phyloP scores from a whole-genome alignment of 1,140 invertebrate species.

The Yoshiicerus persimilis region DNA sequence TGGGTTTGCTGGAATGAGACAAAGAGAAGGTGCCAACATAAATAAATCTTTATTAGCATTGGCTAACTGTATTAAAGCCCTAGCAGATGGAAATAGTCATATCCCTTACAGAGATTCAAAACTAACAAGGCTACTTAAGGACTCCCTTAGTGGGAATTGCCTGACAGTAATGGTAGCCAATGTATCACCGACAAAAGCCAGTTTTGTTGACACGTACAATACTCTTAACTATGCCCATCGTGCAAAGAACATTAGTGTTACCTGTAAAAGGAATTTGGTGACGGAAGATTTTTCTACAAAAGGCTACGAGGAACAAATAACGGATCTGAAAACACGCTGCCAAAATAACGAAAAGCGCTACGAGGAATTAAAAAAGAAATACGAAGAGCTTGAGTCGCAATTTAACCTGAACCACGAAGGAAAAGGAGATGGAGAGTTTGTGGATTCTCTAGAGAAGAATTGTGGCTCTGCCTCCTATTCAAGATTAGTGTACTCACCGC shows the following conservation, averaged over 20 bases:
- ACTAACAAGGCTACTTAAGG: slow-evolving; percentile 92
- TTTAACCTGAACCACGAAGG: not conserved
- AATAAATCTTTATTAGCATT: slow-evolving; percentile 88
- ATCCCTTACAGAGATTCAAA: slow-evolving; percentile 80
- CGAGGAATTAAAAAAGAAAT: not conserved
- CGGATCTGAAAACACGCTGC: not conserved
- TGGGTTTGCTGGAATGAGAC: slow-evolving; percentile 69
- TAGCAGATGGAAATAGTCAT: slow-evolving; percentile 76
- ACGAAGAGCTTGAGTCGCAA: not conserved
- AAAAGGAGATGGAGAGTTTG: not conserved
- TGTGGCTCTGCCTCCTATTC: not conserved
- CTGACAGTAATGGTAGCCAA: slow-evolving; percentile 98
- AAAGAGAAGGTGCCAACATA: slow-evolving; percentile 93
- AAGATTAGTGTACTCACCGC: not conserved
- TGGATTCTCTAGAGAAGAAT: not conserved
- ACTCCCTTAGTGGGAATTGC: slow-evolving; percentile 65
- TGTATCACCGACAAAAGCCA: slow-evolving; percentile 74
- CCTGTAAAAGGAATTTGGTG: slow-evolving; percentile 32
- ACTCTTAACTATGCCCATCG: slow-evolving; percentile 88
- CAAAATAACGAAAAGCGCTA: not conserved
- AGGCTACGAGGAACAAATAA: not conserved
- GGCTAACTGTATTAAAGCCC: slow-evolving; percentile 86
- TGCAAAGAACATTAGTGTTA: slow-evolving; percentile 71
- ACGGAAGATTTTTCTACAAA: not conserved
- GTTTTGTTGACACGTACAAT: slow-evolving; percentile 95